Evolutionary conservation across 2,797 vertebrate genomes (phyloP), one percentile per base, ranked within the genome.

Genomic region (Gambusia yucatana): DNA sequence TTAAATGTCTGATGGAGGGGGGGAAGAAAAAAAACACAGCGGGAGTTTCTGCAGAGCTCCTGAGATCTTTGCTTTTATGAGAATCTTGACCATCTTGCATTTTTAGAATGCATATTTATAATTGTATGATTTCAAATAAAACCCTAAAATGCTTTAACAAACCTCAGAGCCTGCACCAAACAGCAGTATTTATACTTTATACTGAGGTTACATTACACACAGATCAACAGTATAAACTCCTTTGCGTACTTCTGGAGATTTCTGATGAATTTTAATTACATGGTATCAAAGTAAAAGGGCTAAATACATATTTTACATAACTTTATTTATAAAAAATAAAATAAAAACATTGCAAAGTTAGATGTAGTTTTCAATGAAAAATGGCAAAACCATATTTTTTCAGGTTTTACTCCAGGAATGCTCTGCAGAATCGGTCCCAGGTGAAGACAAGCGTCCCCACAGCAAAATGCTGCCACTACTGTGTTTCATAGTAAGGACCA

Each of bases 1-100:
- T 92, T 91, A 92, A 93, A 91, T 83, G 90, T 91, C 91, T 92
- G 76, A 89, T 46, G 1, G 67, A 81, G 86, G 70, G 33, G 73
- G 2, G 0, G 1, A 46, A 46, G 1, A 44, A 13, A 46, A 41
- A 14, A 52, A 73, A 84, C 81, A 85, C 77, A 77, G 74, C 63
- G 73, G 75, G 76, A 52, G 11, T 46, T 80, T 75, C 88, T 82
- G 70, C 77, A 86, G 87, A 90, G 87, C 79, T 71, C 33, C 65
- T 28, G 46, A 74, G 78, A 80, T 84, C 75, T 70, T 10, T 76
- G 65, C 46, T 69, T 80, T 65, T 33, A 43, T 70, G 78, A 74
- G 65, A 75, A 72, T 80, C 76, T 77, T 61, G 75, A 85, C 81
- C 80, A 61, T 39, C 43, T 50, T 6, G 3, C 55, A 70, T 69